Evolutionary conservation across 2,888 invertebrate species (phyloP).

Genomic region (Agriopis marginaria): DNA sequence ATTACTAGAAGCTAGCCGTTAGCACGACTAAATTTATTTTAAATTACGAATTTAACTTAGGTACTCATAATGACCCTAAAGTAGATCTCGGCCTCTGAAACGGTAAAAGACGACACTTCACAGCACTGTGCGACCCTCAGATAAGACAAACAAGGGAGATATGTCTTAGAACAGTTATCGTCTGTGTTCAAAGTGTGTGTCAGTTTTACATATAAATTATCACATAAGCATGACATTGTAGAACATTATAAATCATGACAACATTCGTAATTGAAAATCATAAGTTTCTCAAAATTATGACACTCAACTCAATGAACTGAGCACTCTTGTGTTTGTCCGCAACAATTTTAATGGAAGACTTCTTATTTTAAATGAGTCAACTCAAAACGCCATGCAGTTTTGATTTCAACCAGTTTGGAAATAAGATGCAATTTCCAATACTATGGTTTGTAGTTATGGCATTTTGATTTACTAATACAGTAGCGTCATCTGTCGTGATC

Average conservation of each 20-base stretch:
- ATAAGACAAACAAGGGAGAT: too few relatives aligned
- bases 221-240: neutral
- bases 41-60: too few relatives aligned
- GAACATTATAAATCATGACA: conserved; percentile 14
- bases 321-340: conserved; percentile 8
- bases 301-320: conserved; percentile 14
- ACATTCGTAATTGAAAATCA: conserved; percentile 4
- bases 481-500: conserved; percentile 66
- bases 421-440: neutral
- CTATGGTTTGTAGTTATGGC: neutral
- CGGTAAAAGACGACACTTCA: too few relatives aligned
- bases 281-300: conserved; percentile 1
- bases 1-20: too few relatives aligned
- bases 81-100: too few relatives aligned
- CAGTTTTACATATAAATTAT: neutral
- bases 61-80: too few relatives aligned
- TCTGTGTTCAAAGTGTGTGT: too few relatives aligned
- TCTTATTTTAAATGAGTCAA: conserved; percentile 12
- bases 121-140: too few relatives aligned
- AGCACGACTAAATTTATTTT: too few relatives aligned
- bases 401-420: neutral
- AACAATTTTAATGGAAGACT: conserved; percentile 6
- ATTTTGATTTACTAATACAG: conserved; percentile 32
- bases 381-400: neutral
- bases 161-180: too few relatives aligned